These are phyloP conservation scores for Drosophila mimetica DNA, from an alignment of 2,888 invertebrate species.

Conservation along the genomic window DNA sequence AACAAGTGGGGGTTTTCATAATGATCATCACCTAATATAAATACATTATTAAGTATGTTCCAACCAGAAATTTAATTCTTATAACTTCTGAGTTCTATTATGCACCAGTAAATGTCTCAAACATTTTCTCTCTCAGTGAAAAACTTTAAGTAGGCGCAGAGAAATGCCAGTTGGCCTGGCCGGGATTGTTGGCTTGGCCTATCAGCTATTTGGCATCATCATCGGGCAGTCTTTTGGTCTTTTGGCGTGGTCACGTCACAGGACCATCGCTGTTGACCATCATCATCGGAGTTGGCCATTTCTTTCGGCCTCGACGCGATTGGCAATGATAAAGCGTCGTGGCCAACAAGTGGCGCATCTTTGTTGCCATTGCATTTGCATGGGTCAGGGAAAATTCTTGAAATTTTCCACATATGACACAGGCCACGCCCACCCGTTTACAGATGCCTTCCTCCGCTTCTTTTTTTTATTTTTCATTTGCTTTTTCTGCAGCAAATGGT, in stretches of 20 bases:
- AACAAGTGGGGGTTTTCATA: no score
- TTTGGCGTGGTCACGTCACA: conserved; percentile 75
- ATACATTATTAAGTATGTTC: no score
- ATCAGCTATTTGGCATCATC: conserved; percentile 73
- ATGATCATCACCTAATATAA: no score
- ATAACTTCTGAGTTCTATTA: no score
- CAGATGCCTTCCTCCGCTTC: neutral
- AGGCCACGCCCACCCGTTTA: conserved; percentile 30
- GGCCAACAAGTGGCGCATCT: conserved; percentile 75
- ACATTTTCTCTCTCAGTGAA: conserved; percentile 6
- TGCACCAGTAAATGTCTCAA: no score
- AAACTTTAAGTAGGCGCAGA: conserved; percentile 68
- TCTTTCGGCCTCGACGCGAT: conserved; percentile 39
- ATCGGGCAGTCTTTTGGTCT: conserved; percentile 36
- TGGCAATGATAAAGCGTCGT: conserved; percentile 72
- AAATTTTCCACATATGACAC: conserved; percentile 69
- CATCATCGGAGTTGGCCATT: conserved; percentile 57
- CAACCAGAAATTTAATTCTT: no score
- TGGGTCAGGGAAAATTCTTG: conserved; percentile 61
- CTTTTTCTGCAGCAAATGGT: conserved; percentile 49
- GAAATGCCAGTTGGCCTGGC: conserved; percentile 61
- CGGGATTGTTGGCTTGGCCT: conserved; percentile 55
- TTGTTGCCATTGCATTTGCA: conserved; percentile 49
- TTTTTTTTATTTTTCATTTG: neutral
- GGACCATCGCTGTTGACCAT: conserved; percentile 77